Evolutionary conservation across 2,113 vertebrate genomes (phyloP).

Genomic region (Crotalus helleri): DNA sequence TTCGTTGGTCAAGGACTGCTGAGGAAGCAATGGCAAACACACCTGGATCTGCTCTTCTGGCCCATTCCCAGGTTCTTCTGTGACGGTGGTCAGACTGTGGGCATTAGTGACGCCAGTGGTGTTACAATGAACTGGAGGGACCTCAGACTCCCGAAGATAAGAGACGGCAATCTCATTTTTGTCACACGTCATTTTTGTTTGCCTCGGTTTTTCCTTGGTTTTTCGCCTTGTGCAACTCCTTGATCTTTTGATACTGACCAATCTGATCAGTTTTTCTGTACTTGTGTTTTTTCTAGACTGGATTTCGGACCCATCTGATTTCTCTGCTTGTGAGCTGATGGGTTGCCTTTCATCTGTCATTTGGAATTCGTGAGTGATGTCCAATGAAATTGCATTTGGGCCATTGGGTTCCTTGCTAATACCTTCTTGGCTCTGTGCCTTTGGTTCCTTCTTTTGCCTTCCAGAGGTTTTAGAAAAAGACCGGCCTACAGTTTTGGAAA

Average conservation of each 20-base stretch:
- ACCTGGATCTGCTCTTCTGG: neutral
- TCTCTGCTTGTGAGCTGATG: accelerated
- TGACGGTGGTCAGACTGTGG: conserved; percentile 37
- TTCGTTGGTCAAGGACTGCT: neutral
- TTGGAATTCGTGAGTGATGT: conserved; percentile 31
- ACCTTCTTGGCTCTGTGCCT: neutral
- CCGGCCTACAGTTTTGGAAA: accelerated
- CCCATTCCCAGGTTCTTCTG: neutral
- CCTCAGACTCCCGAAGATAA: conserved; percentile 27
- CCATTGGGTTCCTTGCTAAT: conserved; percentile 38
- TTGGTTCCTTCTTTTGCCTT: conserved; percentile 14
- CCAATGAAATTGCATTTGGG: conserved; percentile 4
- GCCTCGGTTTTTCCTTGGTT: conserved; percentile 46
- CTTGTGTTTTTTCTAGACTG: neutral
- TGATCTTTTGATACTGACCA: neutral
- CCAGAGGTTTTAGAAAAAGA: neutral
- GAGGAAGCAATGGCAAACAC: neutral
- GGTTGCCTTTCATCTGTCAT: neutral
- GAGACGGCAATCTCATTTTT: neutral
- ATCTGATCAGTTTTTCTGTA: conserved; percentile 36
- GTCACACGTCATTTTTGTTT: conserved; percentile 25
- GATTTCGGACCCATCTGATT: accelerated
- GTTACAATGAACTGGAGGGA: conserved; percentile 53
- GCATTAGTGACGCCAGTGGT: conserved; percentile 54
- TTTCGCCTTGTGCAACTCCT: conserved; percentile 27